These are phyloP conservation scores for Ptychochromis oligacanthus DNA, from an alignment of 2,113 vertebrate species.

Conservation along the genomic window DNA sequence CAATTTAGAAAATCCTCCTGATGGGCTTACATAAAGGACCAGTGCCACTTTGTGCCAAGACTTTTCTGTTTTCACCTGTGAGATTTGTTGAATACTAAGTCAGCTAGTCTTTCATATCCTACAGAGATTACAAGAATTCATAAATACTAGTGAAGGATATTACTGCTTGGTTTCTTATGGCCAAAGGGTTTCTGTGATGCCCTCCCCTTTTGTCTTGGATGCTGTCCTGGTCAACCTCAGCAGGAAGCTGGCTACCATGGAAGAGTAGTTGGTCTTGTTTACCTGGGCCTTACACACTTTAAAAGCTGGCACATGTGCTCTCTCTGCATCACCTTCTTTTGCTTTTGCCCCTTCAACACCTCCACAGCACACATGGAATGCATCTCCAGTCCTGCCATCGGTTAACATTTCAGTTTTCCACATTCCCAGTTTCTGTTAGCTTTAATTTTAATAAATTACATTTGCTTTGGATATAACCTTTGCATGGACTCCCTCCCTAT, in stretches of 20 bases:
- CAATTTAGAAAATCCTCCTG: accelerated
- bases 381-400: neutral
- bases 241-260: neutral
- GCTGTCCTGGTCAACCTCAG: neutral
- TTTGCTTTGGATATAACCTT: neutral
- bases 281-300: neutral
- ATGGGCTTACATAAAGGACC: neutral
- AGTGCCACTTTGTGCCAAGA: neutral
- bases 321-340: neutral
- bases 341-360: neutral
- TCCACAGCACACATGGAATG: neutral
- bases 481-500: neutral
- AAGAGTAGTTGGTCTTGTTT: constrained; percentile 9
- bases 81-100: neutral
- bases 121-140: neutral
- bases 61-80: neutral
- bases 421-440: neutral
- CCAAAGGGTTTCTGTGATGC: neutral
- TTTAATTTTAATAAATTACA: constrained; percentile 4
- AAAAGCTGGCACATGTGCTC: constrained; percentile 3
- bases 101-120: neutral
- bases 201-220: neutral
- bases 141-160: neutral
- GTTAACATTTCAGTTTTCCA: neutral
- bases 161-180: neutral